Conservation (phyloP, 1,140 invertebrate genomes). For the Batillaria attramentaria region DNA sequence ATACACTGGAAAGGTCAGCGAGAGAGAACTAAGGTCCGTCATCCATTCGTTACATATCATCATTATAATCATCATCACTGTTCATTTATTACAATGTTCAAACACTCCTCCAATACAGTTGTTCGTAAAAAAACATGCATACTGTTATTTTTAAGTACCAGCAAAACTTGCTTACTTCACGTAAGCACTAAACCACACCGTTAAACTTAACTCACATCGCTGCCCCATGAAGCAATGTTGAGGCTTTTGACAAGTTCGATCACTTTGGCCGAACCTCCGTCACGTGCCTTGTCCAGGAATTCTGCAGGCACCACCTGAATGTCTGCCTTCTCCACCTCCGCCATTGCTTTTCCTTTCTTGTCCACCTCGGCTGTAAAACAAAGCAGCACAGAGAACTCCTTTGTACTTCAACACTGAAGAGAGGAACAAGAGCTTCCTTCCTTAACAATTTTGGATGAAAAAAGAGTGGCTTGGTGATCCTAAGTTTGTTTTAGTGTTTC, state of each 20-base stretch:
- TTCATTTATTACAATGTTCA: too few species aligned
- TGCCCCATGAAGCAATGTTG: slow-evolving; percentile 85
- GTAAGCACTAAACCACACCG: too few species aligned
- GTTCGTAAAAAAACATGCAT: too few species aligned
- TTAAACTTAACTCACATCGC: slow-evolving; percentile 25
- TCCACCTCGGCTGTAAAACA: slow-evolving; percentile 77
- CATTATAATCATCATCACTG: too few species aligned
- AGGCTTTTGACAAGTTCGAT: slow-evolving; percentile 77
- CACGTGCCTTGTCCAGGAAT: slow-evolving; percentile 77
- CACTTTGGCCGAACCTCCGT: slow-evolving; percentile 58
- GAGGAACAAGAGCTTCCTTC: neutral
- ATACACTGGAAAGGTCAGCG: neutral
- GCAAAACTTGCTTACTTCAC: too few species aligned
- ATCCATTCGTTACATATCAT: too few species aligned
- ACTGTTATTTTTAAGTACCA: too few species aligned
- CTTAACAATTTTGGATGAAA: neutral
- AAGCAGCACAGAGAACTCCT: neutral
- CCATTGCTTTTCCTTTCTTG: slow-evolving; percentile 79
- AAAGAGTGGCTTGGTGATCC: too few species aligned
- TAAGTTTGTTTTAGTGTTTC: too few species aligned
- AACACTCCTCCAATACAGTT: too few species aligned
- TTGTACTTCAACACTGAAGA: neutral
- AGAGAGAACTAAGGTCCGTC: neutral
- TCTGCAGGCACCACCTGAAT: slow-evolving; percentile 86
- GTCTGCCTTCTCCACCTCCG: slow-evolving; percentile 78